phyloP scores from a whole-genome alignment of 2,888 invertebrate genomes.

The Yponomeuta malinellus region DNA sequence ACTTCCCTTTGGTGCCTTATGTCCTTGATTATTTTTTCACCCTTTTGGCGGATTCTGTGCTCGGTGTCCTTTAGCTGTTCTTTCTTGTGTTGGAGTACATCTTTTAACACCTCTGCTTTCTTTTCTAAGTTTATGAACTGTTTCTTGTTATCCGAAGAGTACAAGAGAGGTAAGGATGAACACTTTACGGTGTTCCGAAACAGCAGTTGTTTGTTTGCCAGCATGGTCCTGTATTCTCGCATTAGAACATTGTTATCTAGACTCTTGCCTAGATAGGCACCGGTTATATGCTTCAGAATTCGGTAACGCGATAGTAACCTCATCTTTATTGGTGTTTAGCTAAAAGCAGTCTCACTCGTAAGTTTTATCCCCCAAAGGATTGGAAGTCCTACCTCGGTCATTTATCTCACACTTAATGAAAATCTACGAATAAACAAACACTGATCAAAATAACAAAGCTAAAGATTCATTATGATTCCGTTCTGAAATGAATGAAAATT shows the following conservation, averaged over 20 bases:
- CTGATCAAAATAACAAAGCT: no score
- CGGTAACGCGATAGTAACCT: constrained; percentile 38
- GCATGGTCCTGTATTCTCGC: constrained; percentile 31
- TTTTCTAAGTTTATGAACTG: constrained; percentile 58
- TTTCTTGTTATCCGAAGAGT: constrained; percentile 58
- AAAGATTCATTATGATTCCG: no score
- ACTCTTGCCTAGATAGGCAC: constrained; percentile 27
- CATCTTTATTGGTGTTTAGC: constrained; percentile 30
- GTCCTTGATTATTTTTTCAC: constrained; percentile 62
- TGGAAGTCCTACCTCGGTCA: neutral
- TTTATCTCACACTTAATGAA: no score
- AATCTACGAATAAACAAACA: no score
- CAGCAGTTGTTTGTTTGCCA: constrained; percentile 29
- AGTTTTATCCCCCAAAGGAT: neutral
- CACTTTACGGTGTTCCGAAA: constrained; percentile 32
- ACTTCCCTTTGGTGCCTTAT: constrained; percentile 61
- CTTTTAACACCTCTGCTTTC: constrained; percentile 68
- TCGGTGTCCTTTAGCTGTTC: constrained; percentile 77
- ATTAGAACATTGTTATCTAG: constrained; percentile 30
- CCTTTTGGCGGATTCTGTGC: constrained; percentile 59
- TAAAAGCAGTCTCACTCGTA: neutral
- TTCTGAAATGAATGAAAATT: no score
- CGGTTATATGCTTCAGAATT: constrained; percentile 37
- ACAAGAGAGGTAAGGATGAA: constrained; percentile 39
- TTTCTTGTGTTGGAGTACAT: constrained; percentile 77